A percentile compares a stretch with the other conserved stretches of the same genome.
Evolutionary conservation across 2,113 vertebrate species (phyloP).

Genomic region (Rhabdornis inornatus): DNA sequence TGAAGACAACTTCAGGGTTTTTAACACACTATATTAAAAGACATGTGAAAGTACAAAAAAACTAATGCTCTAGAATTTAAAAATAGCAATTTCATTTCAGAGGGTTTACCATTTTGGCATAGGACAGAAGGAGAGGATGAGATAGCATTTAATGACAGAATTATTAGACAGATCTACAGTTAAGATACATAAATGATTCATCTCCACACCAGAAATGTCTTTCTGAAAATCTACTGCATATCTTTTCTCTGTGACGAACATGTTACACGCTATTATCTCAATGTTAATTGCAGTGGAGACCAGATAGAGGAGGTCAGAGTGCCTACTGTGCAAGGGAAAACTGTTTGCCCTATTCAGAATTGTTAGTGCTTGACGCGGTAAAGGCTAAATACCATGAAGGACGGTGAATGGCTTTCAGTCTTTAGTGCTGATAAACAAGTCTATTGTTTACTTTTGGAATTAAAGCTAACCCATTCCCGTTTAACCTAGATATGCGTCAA

Average conservation of each 20-base stretch:
- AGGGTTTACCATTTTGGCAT: background rate
- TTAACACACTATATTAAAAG: background rate
- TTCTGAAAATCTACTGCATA: background rate
- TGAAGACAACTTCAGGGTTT: background rate
- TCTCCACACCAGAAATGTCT: background rate
- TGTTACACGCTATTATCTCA: background rate
- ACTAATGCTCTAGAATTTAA: background rate
- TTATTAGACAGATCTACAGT: background rate
- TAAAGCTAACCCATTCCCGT: background rate
- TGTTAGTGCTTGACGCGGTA: background rate
- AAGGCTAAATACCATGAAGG: slow-evolving; percentile 13
- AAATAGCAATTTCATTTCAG: background rate
- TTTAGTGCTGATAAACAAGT: background rate
- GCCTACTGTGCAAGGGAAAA: background rate
- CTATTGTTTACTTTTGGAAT: background rate
- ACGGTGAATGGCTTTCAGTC: background rate
- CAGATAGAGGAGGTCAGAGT: background rate
- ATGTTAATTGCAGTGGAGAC: background rate
- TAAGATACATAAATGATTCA: background rate
- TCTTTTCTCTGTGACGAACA: background rate
- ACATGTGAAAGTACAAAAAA: background rate
- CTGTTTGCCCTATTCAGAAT: slow-evolving; percentile 4
- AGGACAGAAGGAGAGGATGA: background rate
- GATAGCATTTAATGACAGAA: background rate
- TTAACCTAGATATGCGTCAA: background rate